Conservation (phyloP, 2,113 vertebrate genomes). For the Lonchura striata region DNA sequence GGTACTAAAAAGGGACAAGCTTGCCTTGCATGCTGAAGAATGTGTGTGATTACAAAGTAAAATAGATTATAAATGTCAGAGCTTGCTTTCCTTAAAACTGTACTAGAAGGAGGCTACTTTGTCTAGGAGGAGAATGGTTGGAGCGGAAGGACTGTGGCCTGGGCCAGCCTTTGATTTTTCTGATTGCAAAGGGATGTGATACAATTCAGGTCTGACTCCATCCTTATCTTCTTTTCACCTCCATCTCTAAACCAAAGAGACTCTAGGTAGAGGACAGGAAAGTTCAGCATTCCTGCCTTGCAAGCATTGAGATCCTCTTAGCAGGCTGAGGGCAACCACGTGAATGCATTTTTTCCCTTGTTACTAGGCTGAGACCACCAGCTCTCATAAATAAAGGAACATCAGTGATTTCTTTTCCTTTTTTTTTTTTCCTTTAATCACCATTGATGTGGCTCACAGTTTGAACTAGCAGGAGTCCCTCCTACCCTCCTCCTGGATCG, state of each 20-base stretch:
- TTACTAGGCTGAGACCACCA: background rate
- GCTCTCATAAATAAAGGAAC: background rate
- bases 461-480: background rate
- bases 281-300: background rate
- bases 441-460: background rate
- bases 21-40: background rate
- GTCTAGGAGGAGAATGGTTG: background rate
- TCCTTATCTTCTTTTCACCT: background rate
- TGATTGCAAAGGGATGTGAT: background rate
- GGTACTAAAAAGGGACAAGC: background rate
- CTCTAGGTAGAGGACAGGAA: background rate
- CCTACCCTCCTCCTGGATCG: background rate
- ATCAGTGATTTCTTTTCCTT: rapidly evolving
- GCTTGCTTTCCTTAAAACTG: background rate
- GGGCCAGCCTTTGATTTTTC: background rate
- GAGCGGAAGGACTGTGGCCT: background rate
- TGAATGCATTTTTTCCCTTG: background rate
- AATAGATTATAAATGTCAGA: background rate
- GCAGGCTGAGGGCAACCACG: background rate
- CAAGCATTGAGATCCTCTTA: background rate
- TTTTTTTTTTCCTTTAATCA: background rate
- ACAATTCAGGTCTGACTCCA: background rate
- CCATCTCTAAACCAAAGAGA: background rate
- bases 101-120: background rate
- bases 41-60: background rate